Conservation (phyloP, 1,140 invertebrate species). For the Pantala flavescens region DNA sequence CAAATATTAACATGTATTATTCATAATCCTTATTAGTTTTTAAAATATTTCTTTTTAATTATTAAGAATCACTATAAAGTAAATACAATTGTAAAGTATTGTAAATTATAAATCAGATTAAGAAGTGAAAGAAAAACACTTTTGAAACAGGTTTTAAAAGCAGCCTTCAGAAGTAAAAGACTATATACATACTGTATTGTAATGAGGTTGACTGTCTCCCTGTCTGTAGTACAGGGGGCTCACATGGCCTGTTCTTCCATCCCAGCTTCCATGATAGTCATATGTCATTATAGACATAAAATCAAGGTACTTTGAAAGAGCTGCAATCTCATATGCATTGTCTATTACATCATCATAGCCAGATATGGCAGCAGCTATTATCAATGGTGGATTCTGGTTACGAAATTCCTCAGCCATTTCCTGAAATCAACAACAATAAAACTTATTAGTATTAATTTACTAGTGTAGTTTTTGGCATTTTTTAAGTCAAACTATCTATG, state of each 20-base stretch:
- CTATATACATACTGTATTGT: slow-evolving; percentile 55
- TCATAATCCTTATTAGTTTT: too few species aligned
- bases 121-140: too few species aligned
- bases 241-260: slow-evolving; percentile 65
- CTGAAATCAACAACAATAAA: slow-evolving; percentile 33
- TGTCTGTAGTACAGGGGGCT: slow-evolving; percentile 58
- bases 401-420: slow-evolving; percentile 70
- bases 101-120: too few species aligned
- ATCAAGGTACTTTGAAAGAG: slow-evolving; percentile 57
- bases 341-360: slow-evolving; percentile 83
- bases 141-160: too few species aligned
- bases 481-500: too few species aligned
- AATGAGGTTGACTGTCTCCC: slow-evolving; percentile 56
- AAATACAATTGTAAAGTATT: too few species aligned
- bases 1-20: background rate
- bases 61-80: too few species aligned
- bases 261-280: slow-evolving; percentile 82
- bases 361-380: slow-evolving; percentile 72
- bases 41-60: too few species aligned
- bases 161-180: too few species aligned
- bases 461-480: slow-evolving; percentile 12
- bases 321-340: slow-evolving; percentile 63
- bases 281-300: slow-evolving; percentile 83
- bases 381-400: slow-evolving; percentile 48
- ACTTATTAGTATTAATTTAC: slow-evolving; percentile 11